These are phyloP conservation scores for Steatornis caripensis DNA, from an alignment of 2,113 vertebrate genomes.

Conservation along the genomic window DNA sequence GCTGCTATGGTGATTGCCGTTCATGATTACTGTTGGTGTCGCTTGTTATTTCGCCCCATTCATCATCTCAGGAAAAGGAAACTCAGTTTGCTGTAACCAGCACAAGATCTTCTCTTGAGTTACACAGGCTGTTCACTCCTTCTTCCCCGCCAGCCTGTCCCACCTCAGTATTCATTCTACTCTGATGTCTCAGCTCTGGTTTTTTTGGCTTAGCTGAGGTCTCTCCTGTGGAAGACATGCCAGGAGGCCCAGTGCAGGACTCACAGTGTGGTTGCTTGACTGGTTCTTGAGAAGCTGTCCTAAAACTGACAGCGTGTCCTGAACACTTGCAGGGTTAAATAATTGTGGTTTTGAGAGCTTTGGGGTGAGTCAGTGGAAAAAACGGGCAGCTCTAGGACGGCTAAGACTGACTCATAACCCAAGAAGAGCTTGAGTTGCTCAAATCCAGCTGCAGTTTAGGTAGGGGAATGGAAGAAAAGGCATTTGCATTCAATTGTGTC, in stretches of 20 bases:
- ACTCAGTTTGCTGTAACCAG: background rate
- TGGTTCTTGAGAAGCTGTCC: background rate
- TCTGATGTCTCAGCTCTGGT: background rate
- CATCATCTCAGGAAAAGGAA: background rate
- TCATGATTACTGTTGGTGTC: background rate
- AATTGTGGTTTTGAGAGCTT: background rate
- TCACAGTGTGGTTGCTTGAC: background rate
- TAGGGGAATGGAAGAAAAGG: background rate
- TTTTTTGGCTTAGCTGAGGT: background rate
- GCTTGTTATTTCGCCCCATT: background rate
- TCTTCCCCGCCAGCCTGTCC: background rate
- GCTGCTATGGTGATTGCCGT: background rate
- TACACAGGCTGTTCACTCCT: background rate
- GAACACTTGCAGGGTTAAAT: slow-evolving; percentile 9
- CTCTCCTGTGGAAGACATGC: background rate
- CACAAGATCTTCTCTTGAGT: background rate
- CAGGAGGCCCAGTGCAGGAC: background rate
- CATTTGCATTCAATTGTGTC: background rate
- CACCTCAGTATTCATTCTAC: background rate
- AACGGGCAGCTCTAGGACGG: background rate
- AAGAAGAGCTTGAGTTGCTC: slow-evolving; percentile 1
- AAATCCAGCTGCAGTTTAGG: slow-evolving; percentile 45
- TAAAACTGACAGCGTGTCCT: background rate
- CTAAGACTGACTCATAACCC: slow-evolving; percentile 29
- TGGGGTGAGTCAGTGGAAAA: slow-evolving; percentile 47